phyloP scores from a whole-genome alignment of 2,113 vertebrate species.

The Zeus faber region DNA sequence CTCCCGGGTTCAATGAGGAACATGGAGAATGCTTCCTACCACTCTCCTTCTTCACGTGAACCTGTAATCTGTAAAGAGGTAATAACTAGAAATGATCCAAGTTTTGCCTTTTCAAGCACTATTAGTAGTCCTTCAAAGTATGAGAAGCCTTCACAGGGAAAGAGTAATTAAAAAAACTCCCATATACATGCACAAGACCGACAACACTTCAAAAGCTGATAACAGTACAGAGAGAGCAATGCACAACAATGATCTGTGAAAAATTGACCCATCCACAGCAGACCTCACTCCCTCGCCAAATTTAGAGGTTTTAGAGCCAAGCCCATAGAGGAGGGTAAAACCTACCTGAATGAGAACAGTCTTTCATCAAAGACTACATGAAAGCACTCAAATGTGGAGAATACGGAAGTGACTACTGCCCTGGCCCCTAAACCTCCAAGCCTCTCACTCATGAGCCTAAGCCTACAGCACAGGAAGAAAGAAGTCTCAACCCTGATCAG shows the following conservation, averaged over 20 bases:
- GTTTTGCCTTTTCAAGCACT: neutral
- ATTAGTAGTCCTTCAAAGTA: neutral
- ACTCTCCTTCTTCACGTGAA: no score
- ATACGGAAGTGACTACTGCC: no score
- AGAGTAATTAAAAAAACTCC: neutral
- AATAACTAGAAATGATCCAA: no score
- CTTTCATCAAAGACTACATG: constrained; percentile 1
- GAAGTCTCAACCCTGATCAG: no score
- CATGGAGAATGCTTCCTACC: no score
- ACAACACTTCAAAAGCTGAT: neutral
- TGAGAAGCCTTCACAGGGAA: neutral
- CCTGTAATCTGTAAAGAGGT: no score
- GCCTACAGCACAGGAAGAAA: neutral
- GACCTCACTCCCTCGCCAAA: constrained; percentile 17
- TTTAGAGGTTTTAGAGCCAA: constrained; percentile 29
- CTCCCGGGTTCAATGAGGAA: neutral
- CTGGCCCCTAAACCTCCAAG: neutral
- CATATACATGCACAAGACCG: neutral
- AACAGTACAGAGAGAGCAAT: neutral
- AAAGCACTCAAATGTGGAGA: no score
- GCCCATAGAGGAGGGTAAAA: no score
- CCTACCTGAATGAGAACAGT: no score
- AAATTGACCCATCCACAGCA: constrained; percentile 25
- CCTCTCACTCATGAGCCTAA: neutral
- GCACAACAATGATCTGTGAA: neutral